Evolutionary conservation across 2,113 vertebrate species (phyloP), one percentile per base, ranked within the genome.

Genomic region (Anhinga anhinga): DNA sequence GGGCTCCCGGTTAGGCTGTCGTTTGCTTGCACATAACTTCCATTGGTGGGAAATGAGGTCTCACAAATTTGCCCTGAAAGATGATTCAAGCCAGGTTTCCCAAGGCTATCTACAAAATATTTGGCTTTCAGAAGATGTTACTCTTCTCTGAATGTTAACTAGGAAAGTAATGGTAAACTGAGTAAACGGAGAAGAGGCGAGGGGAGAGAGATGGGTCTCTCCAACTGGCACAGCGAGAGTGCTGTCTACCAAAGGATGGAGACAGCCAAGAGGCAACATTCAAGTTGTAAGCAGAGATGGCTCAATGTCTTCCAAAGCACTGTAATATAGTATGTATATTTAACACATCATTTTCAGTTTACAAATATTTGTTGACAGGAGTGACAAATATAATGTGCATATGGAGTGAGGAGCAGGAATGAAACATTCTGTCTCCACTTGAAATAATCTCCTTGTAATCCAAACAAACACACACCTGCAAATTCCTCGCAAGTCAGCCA

Each of bases 381-480:
- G 29, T 90, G 83, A 82, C 86, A 93, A 95, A 95, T 89, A 87
- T 25, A 77, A 85, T 29, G 70, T 17, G 27, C 29, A 26, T 78
- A 81, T 63, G 79, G 38, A 80, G 42, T 11, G 67, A 92, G 74
- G 50, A 83, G 26, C 90, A 88, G 81, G 86, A 96, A 82, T 7
- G 45, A 95, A 95, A 94, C 83, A 87, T 93, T 92, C 92, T 87
- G 91, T 94, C 81, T 86, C 71, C 73, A 82, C 91, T 95, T 95
- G 78, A 85, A 96, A 87, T 58, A 85, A 55, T 79, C 78, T 72
- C 20, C 83, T 91, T 53, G 56, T 65, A 91, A 83, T 63, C 73
- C 81, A 95, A 97, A 95, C 91, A 96, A 88, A 94, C 49, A 94
- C 85, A 91, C 91, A 92, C 96, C 95, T 97, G 93, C 66, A 86